These are phyloP conservation scores for Amphiprion clarkii DNA, from an alignment of 2,797 vertebrate genomes.

Conservation along the genomic window DNA sequence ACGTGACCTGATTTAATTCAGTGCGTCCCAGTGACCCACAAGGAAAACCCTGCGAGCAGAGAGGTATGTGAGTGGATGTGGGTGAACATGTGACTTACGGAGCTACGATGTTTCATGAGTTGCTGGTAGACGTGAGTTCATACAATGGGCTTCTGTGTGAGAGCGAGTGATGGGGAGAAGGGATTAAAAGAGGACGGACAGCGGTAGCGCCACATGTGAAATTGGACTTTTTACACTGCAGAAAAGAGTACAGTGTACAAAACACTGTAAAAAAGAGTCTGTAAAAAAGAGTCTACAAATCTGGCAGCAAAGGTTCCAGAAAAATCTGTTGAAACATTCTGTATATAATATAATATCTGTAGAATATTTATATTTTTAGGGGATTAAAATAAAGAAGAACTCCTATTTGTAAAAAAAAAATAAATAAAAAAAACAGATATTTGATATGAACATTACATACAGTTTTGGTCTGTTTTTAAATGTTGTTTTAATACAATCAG, in stretches of 20 bases:
- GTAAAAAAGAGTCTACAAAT: background rate
- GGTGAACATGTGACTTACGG: constrained; percentile 32
- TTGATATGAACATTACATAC: too few relatives aligned
- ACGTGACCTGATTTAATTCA: constrained; percentile 51
- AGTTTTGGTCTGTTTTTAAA: too few relatives aligned
- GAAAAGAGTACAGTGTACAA: too few relatives aligned
- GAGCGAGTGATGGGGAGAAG: constrained; percentile 36
- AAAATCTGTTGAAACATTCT: too few relatives aligned
- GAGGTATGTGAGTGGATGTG: constrained; percentile 6
- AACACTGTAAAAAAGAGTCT: background rate
- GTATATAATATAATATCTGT: too few relatives aligned
- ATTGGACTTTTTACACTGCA: constrained; percentile 12
- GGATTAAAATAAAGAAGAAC: too few relatives aligned
- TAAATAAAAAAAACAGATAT: too few relatives aligned
- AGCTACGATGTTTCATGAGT: constrained; percentile 46
- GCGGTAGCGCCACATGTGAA: constrained; percentile 18
- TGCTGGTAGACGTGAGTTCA: constrained; percentile 59
- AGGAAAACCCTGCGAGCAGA: constrained; percentile 36
- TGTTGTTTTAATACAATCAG: too few relatives aligned
- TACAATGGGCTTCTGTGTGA: constrained; percentile 75
- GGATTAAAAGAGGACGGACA: constrained; percentile 39
- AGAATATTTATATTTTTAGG: too few relatives aligned
- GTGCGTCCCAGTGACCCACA: constrained; percentile 58
- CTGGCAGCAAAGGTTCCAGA: too few relatives aligned
- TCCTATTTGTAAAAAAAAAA: too few relatives aligned